Percentiles rank a stretch among this genome's conserved stretches.
phyloP scores from a whole-genome alignment of 2,113 vertebrate species.

The Oxygymnocypris stewartii region DNA sequence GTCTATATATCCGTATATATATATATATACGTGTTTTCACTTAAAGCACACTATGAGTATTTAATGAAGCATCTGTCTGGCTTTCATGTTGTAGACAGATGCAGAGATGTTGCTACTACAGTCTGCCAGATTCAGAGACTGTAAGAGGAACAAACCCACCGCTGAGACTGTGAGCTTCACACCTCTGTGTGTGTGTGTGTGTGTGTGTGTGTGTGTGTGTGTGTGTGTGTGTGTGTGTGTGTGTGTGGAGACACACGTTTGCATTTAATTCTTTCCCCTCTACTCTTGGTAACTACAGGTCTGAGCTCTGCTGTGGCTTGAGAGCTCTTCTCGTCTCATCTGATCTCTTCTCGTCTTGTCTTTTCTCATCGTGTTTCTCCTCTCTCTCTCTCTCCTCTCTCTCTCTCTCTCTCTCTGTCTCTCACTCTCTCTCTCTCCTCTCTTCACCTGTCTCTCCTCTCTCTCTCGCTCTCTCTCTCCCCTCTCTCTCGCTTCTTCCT shows the following conservation, averaged over 20 bases:
- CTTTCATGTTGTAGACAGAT: not conserved
- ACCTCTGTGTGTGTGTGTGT: not conserved
- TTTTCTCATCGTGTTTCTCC: slow-evolving; percentile 14
- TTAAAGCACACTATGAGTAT: not conserved
- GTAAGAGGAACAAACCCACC: not conserved
- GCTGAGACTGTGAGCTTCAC: not conserved
- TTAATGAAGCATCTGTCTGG: not conserved
- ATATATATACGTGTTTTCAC: not conserved
- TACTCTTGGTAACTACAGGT: not conserved
- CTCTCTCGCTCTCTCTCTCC: too few relatives aligned
- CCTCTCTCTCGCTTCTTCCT: too few relatives aligned
- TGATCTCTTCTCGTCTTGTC: not conserved
- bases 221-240: too few relatives aligned
- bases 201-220: too few relatives aligned
- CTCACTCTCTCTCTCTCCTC: too few relatives aligned
- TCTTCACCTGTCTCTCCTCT: too few relatives aligned
- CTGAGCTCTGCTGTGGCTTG: slow-evolving; percentile 7
- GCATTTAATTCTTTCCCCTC: not conserved
- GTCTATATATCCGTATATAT: not conserved
- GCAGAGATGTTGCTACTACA: not conserved
- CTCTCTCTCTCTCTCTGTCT: too few relatives aligned
- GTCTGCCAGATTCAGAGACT: not conserved
- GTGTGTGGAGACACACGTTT: not conserved
- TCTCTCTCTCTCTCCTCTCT: not conserved
- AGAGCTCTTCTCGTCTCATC: too few relatives aligned